phyloP scores from a whole-genome alignment of 1,140 invertebrate genomes.

The Eueides isabella region DNA sequence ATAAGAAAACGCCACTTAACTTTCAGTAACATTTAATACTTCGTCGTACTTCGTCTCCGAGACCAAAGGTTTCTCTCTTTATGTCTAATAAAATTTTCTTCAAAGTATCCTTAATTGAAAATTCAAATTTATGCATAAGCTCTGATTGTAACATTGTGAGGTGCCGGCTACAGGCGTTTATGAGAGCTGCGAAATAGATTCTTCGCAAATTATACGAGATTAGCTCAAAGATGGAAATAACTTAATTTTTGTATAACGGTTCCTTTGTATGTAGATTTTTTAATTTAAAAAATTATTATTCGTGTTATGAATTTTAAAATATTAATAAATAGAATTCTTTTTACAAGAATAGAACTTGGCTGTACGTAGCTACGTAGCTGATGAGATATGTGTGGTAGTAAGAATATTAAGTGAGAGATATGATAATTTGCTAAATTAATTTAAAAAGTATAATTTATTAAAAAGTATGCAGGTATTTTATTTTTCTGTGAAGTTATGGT shows the following conservation, averaged over 20 bases:
- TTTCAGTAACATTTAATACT: slow-evolving; percentile 61
- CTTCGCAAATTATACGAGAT: slow-evolving; percentile 71
- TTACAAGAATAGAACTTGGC: no score
- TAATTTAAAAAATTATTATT: slow-evolving; percentile 7
- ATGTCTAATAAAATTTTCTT: slow-evolving; percentile 81
- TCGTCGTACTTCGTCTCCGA: slow-evolving; percentile 76
- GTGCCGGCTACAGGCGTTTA: slow-evolving; percentile 61
- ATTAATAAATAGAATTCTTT: no score
- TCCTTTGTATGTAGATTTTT: slow-evolving; percentile 30
- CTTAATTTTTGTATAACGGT: slow-evolving; percentile 39
- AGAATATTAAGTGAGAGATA: no score
- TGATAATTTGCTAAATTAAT: no score
- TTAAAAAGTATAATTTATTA: no score
- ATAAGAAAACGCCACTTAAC: slow-evolving; percentile 34
- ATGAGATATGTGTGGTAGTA: no score
- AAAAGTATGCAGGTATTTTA: no score
- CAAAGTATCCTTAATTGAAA: slow-evolving; percentile 81
- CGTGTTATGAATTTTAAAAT: background rate
- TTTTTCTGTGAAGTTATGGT: no score
- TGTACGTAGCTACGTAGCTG: no score
- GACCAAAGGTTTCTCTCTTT: slow-evolving; percentile 80
- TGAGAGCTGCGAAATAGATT: slow-evolving; percentile 61
- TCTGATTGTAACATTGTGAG: slow-evolving; percentile 74
- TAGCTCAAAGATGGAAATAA: slow-evolving; percentile 54
- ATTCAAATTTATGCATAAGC: slow-evolving; percentile 82